Evolutionary conservation across 35 echinoderm and acorn worm genomes (phyloP), one percentile per base, ranked within the genome.

Genomic region (Diadema setosum): DNA sequence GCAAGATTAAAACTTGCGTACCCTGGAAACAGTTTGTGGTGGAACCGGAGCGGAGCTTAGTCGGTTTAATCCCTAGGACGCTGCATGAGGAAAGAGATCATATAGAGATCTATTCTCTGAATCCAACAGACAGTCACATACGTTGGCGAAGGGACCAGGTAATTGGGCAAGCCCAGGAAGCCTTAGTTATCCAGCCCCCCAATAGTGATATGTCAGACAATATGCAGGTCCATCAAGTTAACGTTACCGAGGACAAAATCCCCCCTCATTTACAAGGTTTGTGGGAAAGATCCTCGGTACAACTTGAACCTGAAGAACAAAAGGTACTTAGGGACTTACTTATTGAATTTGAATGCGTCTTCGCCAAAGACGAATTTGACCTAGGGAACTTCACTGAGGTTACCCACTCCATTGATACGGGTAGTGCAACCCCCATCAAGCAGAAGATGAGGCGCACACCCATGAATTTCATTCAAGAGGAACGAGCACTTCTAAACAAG

Each of bases 391-490:
- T n/a, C n/a, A n/a, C n/a, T n/a, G n/a, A n/a, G n/a, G n/a, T n/a
- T n/a, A 16, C 56, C 14, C 90, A 91, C 37, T 14, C 31, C 0
- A 91, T 91, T 18, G 46, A 87, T 2, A 91, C 83, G 17, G 45
- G 65, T 9, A 70, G 76, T 55, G 83, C 83, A 7, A 11, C 60
- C 1, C 91, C 85, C 7, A 87, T 93, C 17, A 88, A 88, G 33
- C 84, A 88, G 29, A 52, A 55, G 20, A 31, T 93, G 49, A 88
- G 91, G 25, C 91, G 39, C 2, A 93, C 91, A 0, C 91, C 91
- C 3, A 5, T 93, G 27, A 49, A 73, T 36, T 93, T 87, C 58
- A 76, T 44, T 7, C 8, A 82, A 4, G 85, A 93, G 46, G 91
- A 88, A 41, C 73, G 87, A 33, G 64, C 55, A 11, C 61, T 87